Evolutionary conservation across 2,113 vertebrate species (phyloP).

Genomic region (Lycaon pictus): DNA sequence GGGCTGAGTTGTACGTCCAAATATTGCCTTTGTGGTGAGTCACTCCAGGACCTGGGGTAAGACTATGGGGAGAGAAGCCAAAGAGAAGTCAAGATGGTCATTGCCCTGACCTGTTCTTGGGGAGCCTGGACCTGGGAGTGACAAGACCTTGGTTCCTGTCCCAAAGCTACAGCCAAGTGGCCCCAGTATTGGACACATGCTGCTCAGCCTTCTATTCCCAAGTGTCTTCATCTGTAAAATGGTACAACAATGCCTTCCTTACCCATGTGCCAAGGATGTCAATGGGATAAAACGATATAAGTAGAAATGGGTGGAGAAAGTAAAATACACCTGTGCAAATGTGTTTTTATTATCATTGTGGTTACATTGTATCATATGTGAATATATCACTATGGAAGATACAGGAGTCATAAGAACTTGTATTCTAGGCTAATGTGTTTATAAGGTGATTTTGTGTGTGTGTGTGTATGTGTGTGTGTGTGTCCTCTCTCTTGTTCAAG

Average conservation of each 20-base stretch:
- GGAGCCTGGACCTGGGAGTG: not conserved
- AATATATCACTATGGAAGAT: not conserved
- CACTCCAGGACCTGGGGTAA: not conserved
- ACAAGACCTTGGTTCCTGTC: not conserved
- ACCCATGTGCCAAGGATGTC: not conserved
- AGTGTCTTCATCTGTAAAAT: not conserved
- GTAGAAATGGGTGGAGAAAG: not conserved
- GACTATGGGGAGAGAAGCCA: not conserved
- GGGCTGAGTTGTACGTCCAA: rapidly evolving
- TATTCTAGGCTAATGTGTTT: not conserved
- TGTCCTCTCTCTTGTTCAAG: not conserved
- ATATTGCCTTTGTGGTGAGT: not conserved
- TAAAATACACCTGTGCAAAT: not conserved
- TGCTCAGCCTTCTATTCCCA: not conserved
- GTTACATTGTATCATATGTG: not conserved
- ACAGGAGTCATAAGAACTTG: not conserved
- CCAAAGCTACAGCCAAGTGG: not conserved
- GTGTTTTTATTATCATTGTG: not conserved
- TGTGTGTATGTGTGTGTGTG: too few relatives aligned
- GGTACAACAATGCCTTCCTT: not conserved
- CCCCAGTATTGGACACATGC: not conserved
- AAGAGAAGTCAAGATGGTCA: not conserved
- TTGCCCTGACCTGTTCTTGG: not conserved
- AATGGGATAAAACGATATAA: not conserved
- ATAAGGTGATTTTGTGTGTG: not conserved